Conservation (phyloP, 2,113 vertebrate species). For the Pitta sordida region DNA sequence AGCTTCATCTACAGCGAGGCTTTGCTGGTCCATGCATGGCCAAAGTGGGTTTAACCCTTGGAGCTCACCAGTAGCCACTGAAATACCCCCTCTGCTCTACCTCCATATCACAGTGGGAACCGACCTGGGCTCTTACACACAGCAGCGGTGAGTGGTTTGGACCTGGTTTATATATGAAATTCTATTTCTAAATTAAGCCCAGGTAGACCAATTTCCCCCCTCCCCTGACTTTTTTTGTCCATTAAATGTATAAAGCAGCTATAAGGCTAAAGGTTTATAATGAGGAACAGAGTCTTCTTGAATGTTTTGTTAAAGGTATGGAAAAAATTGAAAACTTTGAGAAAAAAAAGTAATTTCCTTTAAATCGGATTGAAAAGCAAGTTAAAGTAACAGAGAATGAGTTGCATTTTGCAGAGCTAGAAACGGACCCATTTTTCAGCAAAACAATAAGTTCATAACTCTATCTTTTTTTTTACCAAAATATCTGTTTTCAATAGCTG, state of each 20-base stretch:
- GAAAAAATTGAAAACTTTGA: background rate
- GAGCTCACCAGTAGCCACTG: background rate
- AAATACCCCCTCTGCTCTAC: background rate
- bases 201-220: background rate
- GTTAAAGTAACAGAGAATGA: background rate
- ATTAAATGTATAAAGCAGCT: background rate
- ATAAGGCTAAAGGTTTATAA: background rate
- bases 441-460: background rate
- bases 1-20: background rate
- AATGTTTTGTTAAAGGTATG: background rate
- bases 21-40: background rate
- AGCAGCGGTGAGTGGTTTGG: background rate
- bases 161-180: background rate
- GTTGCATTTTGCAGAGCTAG: background rate
- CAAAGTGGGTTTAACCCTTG: background rate
- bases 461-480: background rate
- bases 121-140: background rate
- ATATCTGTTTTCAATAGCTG: constrained; percentile 19
- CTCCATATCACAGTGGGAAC: background rate
- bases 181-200: background rate
- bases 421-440: background rate
- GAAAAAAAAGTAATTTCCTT: background rate
- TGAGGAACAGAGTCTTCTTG: background rate
- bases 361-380: background rate
- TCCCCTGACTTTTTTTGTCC: background rate